Percentiles rank a stretch among this genome's conserved stretches.
phyloP scores from a whole-genome alignment of 2,113 vertebrate species.

The Calonectris borealis region DNA sequence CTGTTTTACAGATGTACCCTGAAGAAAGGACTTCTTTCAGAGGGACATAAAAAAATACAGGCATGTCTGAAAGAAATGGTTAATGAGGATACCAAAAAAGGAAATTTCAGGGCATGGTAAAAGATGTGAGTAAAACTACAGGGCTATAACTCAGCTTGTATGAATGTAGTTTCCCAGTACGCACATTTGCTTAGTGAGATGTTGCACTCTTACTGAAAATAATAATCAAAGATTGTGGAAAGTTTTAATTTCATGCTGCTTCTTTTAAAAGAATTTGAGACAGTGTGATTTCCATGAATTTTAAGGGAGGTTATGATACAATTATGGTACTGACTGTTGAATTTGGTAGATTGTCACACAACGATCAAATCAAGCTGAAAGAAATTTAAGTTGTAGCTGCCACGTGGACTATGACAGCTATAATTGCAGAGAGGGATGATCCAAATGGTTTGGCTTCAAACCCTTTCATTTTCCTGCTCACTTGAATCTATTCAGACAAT shows the following conservation, averaged over 20 bases:
- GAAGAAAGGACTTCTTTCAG: background rate
- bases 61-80: background rate
- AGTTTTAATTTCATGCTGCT: background rate
- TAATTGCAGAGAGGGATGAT: background rate
- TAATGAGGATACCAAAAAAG: background rate
- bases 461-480: background rate
- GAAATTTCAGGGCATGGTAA: background rate
- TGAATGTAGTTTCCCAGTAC: background rate
- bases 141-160: background rate
- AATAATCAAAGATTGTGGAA: background rate
- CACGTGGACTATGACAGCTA: background rate
- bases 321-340: background rate
- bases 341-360: background rate
- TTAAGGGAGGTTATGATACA: background rate
- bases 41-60: background rate
- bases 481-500: background rate
- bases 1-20: background rate
- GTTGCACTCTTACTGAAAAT: background rate
- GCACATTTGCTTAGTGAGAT: background rate
- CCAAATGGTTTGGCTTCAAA: background rate
- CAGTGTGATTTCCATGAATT: background rate
- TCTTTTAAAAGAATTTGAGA: background rate
- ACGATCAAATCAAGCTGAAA: background rate
- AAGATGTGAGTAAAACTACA: background rate
- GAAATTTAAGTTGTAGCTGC: background rate